phyloP scores from a whole-genome alignment of 1,140 invertebrate genomes.

The Leptinotarsa defecta region DNA sequence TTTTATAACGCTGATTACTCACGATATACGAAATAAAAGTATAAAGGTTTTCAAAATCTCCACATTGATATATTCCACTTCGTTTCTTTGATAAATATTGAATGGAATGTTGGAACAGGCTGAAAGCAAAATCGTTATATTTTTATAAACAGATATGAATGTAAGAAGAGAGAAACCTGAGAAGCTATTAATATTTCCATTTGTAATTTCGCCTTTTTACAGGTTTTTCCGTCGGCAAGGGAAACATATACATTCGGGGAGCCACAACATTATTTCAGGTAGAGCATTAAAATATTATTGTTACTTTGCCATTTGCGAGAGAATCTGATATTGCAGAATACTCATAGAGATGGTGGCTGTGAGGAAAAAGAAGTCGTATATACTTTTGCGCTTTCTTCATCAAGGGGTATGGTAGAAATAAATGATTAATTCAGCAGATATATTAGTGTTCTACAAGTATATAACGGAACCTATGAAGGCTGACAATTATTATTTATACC shows the following conservation, averaged over 20 bases:
- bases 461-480: no score
- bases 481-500: no score
- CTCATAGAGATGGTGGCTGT: background rate
- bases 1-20: no score
- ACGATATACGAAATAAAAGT: no score
- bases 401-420: no score
- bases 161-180: slow-evolving; percentile 34
- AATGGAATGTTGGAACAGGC: slow-evolving; percentile 21
- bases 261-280: slow-evolving; percentile 49
- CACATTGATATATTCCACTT: no score
- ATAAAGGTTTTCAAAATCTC: no score
- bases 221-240: slow-evolving; percentile 38
- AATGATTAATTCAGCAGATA: no score
- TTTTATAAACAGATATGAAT: slow-evolving; percentile 30
- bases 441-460: no score
- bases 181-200: slow-evolving; percentile 49
- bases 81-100: slow-evolving; percentile 4
- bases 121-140: slow-evolving; percentile 22
- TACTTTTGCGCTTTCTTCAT: no score
- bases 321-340: background rate
- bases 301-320: background rate
- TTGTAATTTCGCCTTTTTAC: slow-evolving; percentile 48
- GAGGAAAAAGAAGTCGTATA: no score
- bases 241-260: slow-evolving; percentile 42
- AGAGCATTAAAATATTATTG: slow-evolving; percentile 43